Evolutionary conservation across 2,888 invertebrate species (phyloP).

Genomic region (Eristalis pertinax): DNA sequence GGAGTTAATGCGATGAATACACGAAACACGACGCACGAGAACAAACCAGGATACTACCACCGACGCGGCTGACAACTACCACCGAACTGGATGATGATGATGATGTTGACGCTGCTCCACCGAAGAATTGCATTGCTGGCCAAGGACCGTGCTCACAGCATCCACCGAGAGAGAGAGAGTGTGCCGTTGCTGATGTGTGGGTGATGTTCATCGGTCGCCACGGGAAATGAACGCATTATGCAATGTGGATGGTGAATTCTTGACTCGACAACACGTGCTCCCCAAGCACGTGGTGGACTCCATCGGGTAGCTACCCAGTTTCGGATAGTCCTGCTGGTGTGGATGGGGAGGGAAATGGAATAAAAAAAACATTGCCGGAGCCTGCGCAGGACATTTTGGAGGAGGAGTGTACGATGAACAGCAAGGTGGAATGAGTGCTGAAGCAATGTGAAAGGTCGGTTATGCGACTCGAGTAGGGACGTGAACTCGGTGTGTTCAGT

Average conservation of each 20-base stretch:
- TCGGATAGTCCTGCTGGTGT: conserved; percentile 35
- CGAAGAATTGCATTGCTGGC: conserved; percentile 61
- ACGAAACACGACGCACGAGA: conserved; percentile 31
- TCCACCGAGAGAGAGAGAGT: conserved; percentile 20
- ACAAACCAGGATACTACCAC: conserved; percentile 41
- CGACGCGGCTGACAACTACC: conserved; percentile 48
- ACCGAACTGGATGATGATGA: conserved; percentile 38
- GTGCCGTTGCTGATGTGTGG: background rate
- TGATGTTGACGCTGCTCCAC: conserved; percentile 34
- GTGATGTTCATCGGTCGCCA: background rate
- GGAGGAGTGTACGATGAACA: conserved; percentile 68
- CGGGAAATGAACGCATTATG: conserved; percentile 45
- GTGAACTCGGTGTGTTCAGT: conserved; percentile 46
- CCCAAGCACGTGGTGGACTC: conserved; percentile 60
- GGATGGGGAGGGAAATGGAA: conserved; percentile 3
- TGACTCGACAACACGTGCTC: conserved; percentile 45
- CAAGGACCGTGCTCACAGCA: conserved; percentile 52
- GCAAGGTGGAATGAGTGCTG: conserved; percentile 47
- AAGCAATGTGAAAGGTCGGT: conserved; percentile 67
- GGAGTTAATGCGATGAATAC: conserved; percentile 65
- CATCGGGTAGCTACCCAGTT: conserved; percentile 48
- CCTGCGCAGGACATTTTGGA: conserved; percentile 57
- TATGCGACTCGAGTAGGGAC: conserved; percentile 53
- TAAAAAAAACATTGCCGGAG: conserved; percentile 20
- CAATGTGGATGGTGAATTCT: conserved; percentile 46